A percentile compares a stretch with the other conserved stretches of the same genome.
Evolutionary conservation across 2,113 vertebrate genomes (phyloP).

Genomic region (Eretmochelys imbricata): DNA sequence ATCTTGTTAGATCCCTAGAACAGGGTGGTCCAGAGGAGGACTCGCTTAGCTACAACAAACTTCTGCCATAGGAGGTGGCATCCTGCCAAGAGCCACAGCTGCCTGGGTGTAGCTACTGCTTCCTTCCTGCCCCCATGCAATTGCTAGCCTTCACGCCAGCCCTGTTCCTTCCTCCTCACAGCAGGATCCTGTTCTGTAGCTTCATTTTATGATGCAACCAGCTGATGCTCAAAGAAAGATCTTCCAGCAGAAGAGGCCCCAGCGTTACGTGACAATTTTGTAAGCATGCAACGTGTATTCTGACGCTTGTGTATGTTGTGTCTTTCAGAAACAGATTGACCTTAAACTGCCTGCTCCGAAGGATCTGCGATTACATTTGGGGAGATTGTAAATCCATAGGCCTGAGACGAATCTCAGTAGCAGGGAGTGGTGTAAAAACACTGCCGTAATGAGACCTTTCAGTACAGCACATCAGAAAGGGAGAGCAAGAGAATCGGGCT

Average conservation of each 20-base stretch:
- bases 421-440: conserved; percentile 42
- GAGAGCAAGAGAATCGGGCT: not conserved
- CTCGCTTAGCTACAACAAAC: not conserved
- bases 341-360: conserved; percentile 32
- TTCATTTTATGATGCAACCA: not conserved
- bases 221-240: not conserved
- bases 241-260: too few relatives aligned
- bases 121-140: not conserved
- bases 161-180: not conserved
- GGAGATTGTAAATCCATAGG: conserved; percentile 58
- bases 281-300: not conserved
- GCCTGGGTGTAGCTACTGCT: not conserved
- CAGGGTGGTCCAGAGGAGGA: not conserved
- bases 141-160: not conserved
- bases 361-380: conserved; percentile 61
- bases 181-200: not conserved
- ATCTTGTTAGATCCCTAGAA: not conserved
- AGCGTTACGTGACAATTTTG: not conserved
- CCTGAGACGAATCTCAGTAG: conserved; percentile 45
- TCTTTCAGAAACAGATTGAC: conserved; percentile 82
- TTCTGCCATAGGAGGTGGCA: not conserved
- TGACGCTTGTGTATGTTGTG: conserved; percentile 45
- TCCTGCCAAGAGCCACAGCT: not conserved
- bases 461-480: conserved; percentile 6
- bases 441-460: conserved; percentile 52